Base-by-base conservation (phyloP, 2,888 invertebrate species). In the Tinea pellionella region DNA sequence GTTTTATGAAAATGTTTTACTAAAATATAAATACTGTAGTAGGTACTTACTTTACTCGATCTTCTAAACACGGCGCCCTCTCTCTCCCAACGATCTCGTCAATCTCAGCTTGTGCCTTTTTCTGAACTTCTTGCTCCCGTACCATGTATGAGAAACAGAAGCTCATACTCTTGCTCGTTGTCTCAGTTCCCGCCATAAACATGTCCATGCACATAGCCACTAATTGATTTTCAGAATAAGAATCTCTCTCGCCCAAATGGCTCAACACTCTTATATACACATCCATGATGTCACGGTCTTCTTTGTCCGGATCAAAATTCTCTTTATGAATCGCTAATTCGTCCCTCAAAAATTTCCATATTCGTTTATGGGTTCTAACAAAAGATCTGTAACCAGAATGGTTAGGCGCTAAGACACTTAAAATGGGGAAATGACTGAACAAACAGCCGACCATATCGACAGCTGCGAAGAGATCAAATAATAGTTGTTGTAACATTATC, bases 131-230 rank as follows among this genome's bases (percentile, higher is more conserved):
- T 16, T 92, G 93, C 67, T 92, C 89, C 15, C 92, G 80, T 4
- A 94, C 89, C 66, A 96, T 73, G 69, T 94, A 92, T 64, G 94
- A 86, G 66, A 95, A 93, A 62, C 92, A 90, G 69, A 95, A 95
- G 29, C 92, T 91, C 68, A 95, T 81, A 32, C 92, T 91, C 72
- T 95, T 95, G 59, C 91, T 92, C 0, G 95, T 95, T 0, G 96
- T 96, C 78, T 96, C 96, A 0, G 95, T 93, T 0, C 95, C 96
- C 18, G 95, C 96, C 88, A 95, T 91, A 68, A 96, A 96, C 89
- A 96, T 90, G 67, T 96, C 96, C 89, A 95, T 87, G 67, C 95
- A 94, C 67, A 93, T 91, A 0, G 94, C 94, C 61, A 95, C 75
- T 59, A 96, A 77, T 67, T 95, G 95, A 8, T 90, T 89, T 72